A percentile compares a stretch with the other conserved stretches of the same genome.
These are phyloP conservation scores for Lethrus apterus DNA, from an alignment of 1,140 invertebrate genomes.

Conservation along the genomic window DNA sequence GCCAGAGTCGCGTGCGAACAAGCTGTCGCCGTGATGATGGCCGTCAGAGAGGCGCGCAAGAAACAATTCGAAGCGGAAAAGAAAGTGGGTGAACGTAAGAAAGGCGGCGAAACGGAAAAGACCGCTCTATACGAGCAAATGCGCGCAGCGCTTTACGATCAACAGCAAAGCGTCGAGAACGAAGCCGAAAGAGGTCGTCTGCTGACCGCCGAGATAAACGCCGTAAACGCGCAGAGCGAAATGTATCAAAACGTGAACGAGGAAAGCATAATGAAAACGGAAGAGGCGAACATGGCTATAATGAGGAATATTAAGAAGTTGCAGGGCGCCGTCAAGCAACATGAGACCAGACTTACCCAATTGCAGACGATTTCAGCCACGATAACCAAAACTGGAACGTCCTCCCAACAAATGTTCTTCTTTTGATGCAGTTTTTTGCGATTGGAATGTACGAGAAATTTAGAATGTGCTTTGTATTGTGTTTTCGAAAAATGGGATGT, in stretches of 20 bases:
- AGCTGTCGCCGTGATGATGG: constrained; percentile 22
- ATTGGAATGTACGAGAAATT: no score
- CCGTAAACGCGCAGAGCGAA: constrained; percentile 30
- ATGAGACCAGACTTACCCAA: constrained; percentile 13
- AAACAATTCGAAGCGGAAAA: constrained; percentile 26
- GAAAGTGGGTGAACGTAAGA: constrained; percentile 22
- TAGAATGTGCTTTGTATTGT: no score
- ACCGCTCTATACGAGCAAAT: constrained; percentile 33
- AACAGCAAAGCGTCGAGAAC: constrained; percentile 34
- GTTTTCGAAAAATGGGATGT: no score
- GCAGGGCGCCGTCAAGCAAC: constrained; percentile 17
- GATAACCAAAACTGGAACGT: not conserved
- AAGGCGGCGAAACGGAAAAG: constrained; percentile 24
- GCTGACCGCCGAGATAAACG: constrained; percentile 36
- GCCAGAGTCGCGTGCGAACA: constrained; percentile 24
- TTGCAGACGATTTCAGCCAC: constrained; percentile 5
- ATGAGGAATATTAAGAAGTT: constrained; percentile 36
- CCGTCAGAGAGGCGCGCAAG: constrained; percentile 24
- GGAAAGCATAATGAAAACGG: constrained; percentile 30
- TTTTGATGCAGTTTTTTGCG: no score
- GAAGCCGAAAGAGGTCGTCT: constrained; percentile 33
- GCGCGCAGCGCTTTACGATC: constrained; percentile 29
- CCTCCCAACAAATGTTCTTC: no score
- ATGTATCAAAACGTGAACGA: constrained; percentile 30
- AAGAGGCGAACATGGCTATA: constrained; percentile 33